Percentiles rank a stretch among this genome's conserved stretches.
These are phyloP conservation scores for Plagodis dolabraria DNA, from an alignment of 2,888 invertebrate genomes.

Conservation along the genomic window DNA sequence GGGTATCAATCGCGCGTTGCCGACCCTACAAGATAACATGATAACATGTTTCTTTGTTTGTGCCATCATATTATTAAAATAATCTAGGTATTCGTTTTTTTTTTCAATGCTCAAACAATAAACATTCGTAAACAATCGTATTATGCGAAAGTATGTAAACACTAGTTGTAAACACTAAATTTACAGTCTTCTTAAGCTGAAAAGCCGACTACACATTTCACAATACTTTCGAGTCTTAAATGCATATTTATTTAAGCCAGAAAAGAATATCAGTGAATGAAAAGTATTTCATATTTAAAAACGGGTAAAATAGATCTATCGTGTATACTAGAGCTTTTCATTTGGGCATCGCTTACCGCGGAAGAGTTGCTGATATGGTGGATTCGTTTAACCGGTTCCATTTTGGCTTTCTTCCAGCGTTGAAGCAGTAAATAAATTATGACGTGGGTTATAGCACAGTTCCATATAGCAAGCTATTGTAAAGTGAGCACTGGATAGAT, in stretches of 20 bases:
- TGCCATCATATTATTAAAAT: too few species aligned
- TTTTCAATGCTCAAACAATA: too few species aligned
- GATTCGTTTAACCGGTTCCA: constrained; percentile 52
- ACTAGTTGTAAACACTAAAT: not conserved
- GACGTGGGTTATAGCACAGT: constrained; percentile 43
- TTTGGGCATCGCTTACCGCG: constrained; percentile 51
- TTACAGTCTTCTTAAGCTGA: not conserved
- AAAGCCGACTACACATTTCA: not conserved
- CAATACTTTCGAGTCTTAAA: not conserved
- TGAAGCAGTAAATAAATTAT: constrained; percentile 54
- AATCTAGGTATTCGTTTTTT: too few species aligned
- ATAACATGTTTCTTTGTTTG: too few species aligned
- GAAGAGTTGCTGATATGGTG: constrained; percentile 53
- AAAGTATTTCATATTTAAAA: constrained; percentile 26
- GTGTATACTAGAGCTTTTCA: constrained; percentile 37
- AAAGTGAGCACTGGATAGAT: constrained; percentile 41
- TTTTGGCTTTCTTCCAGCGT: constrained; percentile 53
- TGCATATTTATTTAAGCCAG: not conserved
- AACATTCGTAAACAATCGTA: too few species aligned
- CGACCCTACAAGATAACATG: too few species aligned
- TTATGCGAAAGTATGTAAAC: too few species aligned
- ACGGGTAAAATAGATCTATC: constrained; percentile 22
- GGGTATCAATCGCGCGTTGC: too few species aligned
- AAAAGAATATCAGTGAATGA: not conserved
- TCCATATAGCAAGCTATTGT: constrained; percentile 34